Evolutionary conservation across 2,888 invertebrate species (phyloP).

Genomic region (Willowsia nigromaculata): DNA sequence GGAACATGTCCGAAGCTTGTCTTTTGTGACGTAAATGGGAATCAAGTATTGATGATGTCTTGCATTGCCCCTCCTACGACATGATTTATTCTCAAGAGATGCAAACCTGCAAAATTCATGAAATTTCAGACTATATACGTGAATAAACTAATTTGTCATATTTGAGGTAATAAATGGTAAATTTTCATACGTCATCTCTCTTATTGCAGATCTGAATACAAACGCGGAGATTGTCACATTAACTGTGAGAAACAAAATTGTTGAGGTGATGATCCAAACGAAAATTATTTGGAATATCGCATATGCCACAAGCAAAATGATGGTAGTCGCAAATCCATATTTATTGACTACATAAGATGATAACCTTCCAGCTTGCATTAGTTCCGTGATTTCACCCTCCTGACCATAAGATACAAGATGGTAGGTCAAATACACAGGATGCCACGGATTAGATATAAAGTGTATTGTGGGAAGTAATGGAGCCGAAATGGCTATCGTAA

Average conservation of each 20-base stretch:
- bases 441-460: slow-evolving; percentile 28
- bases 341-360: background rate
- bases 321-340: background rate
- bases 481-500: background rate
- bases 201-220: slow-evolving; percentile 19
- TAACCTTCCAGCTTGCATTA: background rate
- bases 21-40: slow-evolving; percentile 26
- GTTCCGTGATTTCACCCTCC: background rate
- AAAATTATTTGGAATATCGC: slow-evolving; percentile 10
- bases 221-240: slow-evolving; percentile 43
- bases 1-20: slow-evolving; percentile 29
- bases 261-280: slow-evolving; percentile 41
- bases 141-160: too few species aligned
- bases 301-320: background rate
- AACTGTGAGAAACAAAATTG: slow-evolving; percentile 9
- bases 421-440: slow-evolving; percentile 24
- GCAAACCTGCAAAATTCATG: background rate
- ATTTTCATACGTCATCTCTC: slow-evolving; percentile 46
- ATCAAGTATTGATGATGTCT: background rate
- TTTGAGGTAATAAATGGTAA: background rate
- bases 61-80: background rate
- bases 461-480: slow-evolving; percentile 42
- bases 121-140: background rate
- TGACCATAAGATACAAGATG: background rate
- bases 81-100: background rate